Percentiles rank a stretch among this genome's conserved stretches.
Evolutionary conservation across 2,797 vertebrate species (phyloP).

Genomic region (Acanthis flammea): DNA sequence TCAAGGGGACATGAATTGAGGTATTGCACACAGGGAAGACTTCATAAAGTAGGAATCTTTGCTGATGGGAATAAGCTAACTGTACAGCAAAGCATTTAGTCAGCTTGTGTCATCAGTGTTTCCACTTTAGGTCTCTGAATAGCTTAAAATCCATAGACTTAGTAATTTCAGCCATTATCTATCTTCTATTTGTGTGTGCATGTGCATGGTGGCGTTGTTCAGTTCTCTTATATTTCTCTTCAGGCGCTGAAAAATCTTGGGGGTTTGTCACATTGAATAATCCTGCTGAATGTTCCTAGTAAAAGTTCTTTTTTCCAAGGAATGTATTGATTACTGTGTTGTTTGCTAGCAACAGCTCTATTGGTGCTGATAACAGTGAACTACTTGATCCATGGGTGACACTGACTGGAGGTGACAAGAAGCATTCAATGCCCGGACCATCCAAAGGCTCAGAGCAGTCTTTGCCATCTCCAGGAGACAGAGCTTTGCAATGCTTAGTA

Average conservation of each 20-base stretch:
- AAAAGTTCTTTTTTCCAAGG: background rate
- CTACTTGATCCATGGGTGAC: background rate
- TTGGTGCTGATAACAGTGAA: background rate
- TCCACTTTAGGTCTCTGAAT: background rate
- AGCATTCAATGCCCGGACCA: background rate
- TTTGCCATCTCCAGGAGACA: background rate
- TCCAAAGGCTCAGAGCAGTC: background rate
- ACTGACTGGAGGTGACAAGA: background rate
- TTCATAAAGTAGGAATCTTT: background rate
- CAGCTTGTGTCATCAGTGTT: background rate
- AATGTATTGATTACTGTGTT: background rate
- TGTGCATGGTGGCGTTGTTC: background rate
- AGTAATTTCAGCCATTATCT: background rate
- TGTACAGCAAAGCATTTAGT: background rate
- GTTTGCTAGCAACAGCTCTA: background rate
- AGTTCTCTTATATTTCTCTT: background rate
- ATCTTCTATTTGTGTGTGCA: rapidly evolving
- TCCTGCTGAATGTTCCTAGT: background rate
- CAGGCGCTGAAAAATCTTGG: background rate
- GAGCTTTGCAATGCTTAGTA: background rate
- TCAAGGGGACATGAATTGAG: background rate
- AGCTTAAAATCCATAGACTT: background rate
- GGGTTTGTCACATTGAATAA: background rate
- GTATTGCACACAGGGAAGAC: background rate
- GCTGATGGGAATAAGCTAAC: background rate